Evolutionary conservation across 2,797 vertebrate genomes (phyloP), one percentile per base, ranked within the genome.

Genomic region (Oryzias dopingdopingensis): DNA sequence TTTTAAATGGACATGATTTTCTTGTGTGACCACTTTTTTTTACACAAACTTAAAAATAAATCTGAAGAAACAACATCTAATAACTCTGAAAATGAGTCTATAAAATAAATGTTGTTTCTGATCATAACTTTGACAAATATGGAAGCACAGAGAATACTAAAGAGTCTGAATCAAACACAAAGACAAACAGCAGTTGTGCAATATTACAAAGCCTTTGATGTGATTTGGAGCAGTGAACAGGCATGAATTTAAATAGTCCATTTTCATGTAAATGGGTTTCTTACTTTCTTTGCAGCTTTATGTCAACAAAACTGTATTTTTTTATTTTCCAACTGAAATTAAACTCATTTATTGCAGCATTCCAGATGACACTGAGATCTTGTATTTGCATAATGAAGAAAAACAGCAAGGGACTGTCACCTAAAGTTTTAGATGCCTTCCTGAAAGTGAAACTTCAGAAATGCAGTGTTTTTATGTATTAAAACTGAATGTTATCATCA

Each of bases 251-350:
- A 78, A 89, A 89, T 85, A 69, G 70, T 70, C 70, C 70, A 82
- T 89, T 87, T 87, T 88, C 78, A 86, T 86, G 83, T 74, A 84
- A 87, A 88, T 89, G 62, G 57, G 68, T 77, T 80, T 76, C 61
- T 60, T 65, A 74, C 65, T 72, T 61, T 37, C 76, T 73, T 62
- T 79, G 74, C 74, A 67, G 67, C 62, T 72, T 61, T 84, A 74
- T 83, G 72, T 82, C 70, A 77, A 74, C 82, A 77, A 74, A 76
- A 80, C 80, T 70, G 76, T 77, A 83, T 82, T 81, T 72, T 44
- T 60, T 22, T 55, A 62, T 57, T 62, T 59, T 51, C 55, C 73
- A 70, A 56, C 71, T 59, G 52, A 82, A 59, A 62, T 76, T 80
- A 73, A 40, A 42, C 44, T 65, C 64, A 56, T 60, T 63, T 65